Conservation (phyloP, 2,888 invertebrate species). For the Philonicus albiceps region DNA sequence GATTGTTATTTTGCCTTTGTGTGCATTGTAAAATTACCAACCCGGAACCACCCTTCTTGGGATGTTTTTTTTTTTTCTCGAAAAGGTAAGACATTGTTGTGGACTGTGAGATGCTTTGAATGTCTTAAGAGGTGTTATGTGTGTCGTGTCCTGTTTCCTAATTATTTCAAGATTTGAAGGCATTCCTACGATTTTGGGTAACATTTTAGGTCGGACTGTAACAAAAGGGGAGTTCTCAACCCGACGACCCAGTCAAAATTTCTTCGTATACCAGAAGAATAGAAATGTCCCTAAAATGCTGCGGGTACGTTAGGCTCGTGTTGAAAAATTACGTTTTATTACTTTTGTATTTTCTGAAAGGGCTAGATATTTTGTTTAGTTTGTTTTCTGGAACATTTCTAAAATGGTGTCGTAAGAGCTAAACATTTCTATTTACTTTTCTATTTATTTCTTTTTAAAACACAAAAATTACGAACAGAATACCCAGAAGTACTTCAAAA, state of each 20-base stretch:
- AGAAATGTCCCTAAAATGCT: neutral
- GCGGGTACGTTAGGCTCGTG: neutral
- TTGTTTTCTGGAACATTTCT: too few relatives aligned
- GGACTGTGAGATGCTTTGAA: neutral
- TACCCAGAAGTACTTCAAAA: too few relatives aligned
- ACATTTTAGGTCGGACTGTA: neutral
- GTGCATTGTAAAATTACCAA: neutral
- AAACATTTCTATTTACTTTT: too few relatives aligned
- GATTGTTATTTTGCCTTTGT: neutral
- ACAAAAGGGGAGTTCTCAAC: neutral
- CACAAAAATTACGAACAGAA: too few relatives aligned
- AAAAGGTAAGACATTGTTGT: neutral
- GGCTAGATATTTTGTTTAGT: neutral
- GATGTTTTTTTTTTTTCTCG: neutral
- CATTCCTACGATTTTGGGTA: neutral
- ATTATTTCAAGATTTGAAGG: neutral
- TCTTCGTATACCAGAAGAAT: neutral
- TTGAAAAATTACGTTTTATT: neutral
- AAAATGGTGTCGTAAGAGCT: too few relatives aligned
- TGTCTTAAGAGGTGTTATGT: neutral
- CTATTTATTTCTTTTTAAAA: too few relatives aligned
- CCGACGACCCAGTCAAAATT: neutral
- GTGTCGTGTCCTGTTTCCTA: neutral
- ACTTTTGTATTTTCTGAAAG: neutral
- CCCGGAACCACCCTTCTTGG: neutral